Conservation (phyloP, 2,113 vertebrate genomes). For the Poeciliopsis turrubarensis region DNA sequence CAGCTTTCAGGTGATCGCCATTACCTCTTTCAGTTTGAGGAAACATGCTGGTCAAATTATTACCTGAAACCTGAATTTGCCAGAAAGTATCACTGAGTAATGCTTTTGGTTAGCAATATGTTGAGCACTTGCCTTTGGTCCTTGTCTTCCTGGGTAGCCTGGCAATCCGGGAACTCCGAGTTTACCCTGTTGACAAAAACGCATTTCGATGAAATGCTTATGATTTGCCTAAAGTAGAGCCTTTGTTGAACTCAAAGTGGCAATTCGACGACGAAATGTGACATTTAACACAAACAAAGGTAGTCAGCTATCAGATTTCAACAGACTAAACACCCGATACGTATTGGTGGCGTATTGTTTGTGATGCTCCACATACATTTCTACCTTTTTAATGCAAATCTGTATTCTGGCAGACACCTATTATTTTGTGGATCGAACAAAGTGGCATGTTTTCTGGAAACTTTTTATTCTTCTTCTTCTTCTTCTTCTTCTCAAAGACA, state of each 20-base stretch:
- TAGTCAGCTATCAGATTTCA: background rate
- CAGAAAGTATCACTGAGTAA: background rate
- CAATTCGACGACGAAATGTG: background rate
- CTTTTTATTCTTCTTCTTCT: no score
- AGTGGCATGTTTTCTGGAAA: no score
- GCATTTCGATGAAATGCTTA: background rate
- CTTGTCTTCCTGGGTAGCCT: slow-evolving; percentile 95
- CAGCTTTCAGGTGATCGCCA: background rate
- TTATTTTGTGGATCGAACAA: no score
- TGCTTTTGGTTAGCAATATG: background rate
- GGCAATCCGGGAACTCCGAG: slow-evolving; percentile 96
- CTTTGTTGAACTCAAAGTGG: background rate
- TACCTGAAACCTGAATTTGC: background rate
- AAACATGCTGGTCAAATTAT: background rate
- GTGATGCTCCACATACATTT: no score
- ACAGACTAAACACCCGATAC: background rate
- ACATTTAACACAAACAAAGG: background rate
- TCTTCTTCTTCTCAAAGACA: no score
- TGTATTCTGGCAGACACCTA: no score
- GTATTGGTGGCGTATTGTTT: no score
- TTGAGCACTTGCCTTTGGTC: slow-evolving; percentile 87
- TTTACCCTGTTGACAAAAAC: slow-evolving; percentile 84
- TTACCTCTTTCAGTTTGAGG: background rate
- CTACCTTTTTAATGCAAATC: no score
- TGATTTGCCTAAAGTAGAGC: background rate